These are phyloP conservation scores for Tetramorium bicarinatum DNA, from an alignment of 2,888 invertebrate genomes.

Conservation along the genomic window DNA sequence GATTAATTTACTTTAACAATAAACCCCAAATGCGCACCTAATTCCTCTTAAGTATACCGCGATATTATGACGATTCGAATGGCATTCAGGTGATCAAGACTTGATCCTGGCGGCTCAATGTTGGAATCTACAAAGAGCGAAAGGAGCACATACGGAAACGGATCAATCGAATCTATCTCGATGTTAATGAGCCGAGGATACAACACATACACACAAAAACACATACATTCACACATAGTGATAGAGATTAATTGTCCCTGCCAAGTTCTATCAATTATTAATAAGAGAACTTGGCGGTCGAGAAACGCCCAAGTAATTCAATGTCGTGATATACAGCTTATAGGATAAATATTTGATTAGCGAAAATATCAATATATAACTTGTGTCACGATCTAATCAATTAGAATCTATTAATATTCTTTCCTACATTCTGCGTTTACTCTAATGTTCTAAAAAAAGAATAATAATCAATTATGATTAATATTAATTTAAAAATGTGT, in stretches of 20 bases:
- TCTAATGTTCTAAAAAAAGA: background rate
- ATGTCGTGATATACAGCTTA: background rate
- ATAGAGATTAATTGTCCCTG: background rate
- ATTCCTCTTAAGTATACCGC: background rate
- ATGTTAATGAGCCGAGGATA: background rate
- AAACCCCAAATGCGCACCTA: background rate
- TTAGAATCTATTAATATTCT: background rate
- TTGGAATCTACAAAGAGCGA: constrained; percentile 2
- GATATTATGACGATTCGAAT: background rate
- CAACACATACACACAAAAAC: background rate
- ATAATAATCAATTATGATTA: background rate
- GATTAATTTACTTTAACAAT: constrained; percentile 17
- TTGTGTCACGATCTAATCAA: background rate
- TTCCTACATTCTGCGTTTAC: background rate
- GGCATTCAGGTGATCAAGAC: background rate
- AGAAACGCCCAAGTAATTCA: background rate
- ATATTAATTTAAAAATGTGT: background rate
- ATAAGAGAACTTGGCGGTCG: background rate
- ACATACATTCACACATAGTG: background rate
- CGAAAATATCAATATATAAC: background rate
- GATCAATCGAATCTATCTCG: background rate
- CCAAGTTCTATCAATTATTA: background rate
- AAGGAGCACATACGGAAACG: background rate
- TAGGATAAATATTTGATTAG: constrained; percentile 3
- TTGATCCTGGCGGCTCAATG: background rate